Conservation (phyloP, 2,888 invertebrate species). For the Phalangium opilio region DNA sequence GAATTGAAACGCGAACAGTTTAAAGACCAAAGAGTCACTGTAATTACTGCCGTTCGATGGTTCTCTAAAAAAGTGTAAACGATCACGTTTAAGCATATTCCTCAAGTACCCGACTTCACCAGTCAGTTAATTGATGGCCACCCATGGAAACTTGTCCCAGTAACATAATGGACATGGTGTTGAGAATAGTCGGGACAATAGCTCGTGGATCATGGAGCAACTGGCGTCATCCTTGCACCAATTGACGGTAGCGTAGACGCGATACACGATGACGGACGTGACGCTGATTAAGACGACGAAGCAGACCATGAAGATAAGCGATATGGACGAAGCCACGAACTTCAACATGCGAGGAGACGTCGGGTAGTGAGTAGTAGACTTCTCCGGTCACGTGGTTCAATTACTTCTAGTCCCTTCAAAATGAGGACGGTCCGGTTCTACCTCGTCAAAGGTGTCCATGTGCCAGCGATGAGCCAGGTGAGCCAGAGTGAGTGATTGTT, state of each 20-base stretch:
- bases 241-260: slow-evolving; percentile 26
- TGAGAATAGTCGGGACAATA: slow-evolving; percentile 32
- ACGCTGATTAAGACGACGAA: slow-evolving; percentile 29
- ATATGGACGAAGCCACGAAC: slow-evolving; percentile 25
- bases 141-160: slow-evolving; percentile 27
- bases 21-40: slow-evolving; percentile 35
- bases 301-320: slow-evolving; percentile 23
- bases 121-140: background rate
- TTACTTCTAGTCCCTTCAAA: slow-evolving; percentile 24
- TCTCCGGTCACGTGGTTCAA: slow-evolving; percentile 31
- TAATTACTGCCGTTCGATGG: slow-evolving; percentile 34
- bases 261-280: slow-evolving; percentile 29
- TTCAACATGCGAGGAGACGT: slow-evolving; percentile 25
- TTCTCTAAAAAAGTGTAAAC: slow-evolving; percentile 31
- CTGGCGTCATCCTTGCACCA: slow-evolving; percentile 22
- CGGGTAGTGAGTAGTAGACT: slow-evolving; percentile 31
- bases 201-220: slow-evolving; percentile 30
- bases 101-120: background rate
- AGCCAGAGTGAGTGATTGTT: no score
- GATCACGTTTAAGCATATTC: background rate
- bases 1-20: slow-evolving; percentile 37
- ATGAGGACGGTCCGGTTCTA: slow-evolving; percentile 34
- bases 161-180: slow-evolving; percentile 33
- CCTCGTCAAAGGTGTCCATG: slow-evolving; percentile 32
- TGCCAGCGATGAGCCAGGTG: slow-evolving; percentile 35